Base-by-base conservation (phyloP, 2,888 invertebrate genomes). In the Troides helena region DNA sequence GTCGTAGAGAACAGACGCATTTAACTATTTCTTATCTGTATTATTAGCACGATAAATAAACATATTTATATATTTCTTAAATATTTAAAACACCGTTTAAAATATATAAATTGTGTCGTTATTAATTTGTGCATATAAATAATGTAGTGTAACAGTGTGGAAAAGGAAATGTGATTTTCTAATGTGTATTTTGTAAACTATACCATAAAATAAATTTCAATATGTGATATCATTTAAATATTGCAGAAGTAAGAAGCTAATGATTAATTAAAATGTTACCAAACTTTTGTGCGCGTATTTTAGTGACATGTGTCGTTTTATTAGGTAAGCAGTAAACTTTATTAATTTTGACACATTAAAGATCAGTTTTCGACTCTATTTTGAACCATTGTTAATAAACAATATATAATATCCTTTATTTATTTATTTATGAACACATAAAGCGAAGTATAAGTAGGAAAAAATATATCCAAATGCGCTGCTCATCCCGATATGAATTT, bases 241-340 rank as follows among this genome's bases (percentile, higher is more conserved):
- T 60, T 56, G 36, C 46, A 50, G 46, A 66, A 46, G 7, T 62
- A 21, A 56, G 0, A n/a, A 21, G n/a, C 21, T 59, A 65, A 46
- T 75, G 62, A 25, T 76, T 62, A 7, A 62, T 77, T 74, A 76
- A 82, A 84, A 85, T 74, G 73, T 78, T 72, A 74, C 56, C 14
- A 53, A 64, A 63, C 70, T 77, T 77, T 78, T 80, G 78, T 74
- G 71, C 78, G 30, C 71, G 74, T 68, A 60, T 81, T 73, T 80
- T 81, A 73, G 74, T 75, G 18, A 71, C 77, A 43, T 80, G 77
- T 63, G 72, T 82, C 25, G 71, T 82, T 66, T 74, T 81, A 62
- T 71, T 82, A 60, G 82, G 85, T 85, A 75, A 83, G 85, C 70
- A 56, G 4, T 18, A 10, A 6, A 63, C 14, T 25, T 50, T 25